Conservation (phyloP, 2,797 vertebrate genomes). For the Odontamblyopus rebecca region DNA sequence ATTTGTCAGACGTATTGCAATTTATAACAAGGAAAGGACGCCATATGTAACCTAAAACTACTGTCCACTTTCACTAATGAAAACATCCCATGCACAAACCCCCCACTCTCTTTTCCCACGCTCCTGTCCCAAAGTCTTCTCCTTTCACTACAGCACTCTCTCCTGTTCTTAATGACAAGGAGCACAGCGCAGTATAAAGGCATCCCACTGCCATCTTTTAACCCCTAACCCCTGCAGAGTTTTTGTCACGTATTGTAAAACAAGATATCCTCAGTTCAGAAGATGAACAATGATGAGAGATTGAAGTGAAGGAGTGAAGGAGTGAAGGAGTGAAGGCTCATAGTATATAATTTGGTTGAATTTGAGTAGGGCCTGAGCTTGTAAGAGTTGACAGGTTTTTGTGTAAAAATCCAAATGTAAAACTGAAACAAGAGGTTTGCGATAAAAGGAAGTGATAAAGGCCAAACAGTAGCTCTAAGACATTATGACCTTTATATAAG, state of each 20-base stretch:
- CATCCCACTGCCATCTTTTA: slow-evolving; percentile 7
- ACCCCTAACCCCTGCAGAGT: not conserved
- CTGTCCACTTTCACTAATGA: not conserved
- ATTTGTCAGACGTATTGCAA: not conserved
- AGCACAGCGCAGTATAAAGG: not conserved
- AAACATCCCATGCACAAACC: not conserved
- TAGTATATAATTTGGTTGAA: not conserved
- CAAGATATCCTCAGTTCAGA: not conserved
- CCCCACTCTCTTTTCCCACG: not conserved
- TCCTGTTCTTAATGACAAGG: slow-evolving; percentile 1
- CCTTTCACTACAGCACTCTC: not conserved
- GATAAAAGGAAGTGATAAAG: too few species aligned
- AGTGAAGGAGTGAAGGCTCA: not conserved
- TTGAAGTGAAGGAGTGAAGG: not conserved
- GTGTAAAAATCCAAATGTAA: too few species aligned
- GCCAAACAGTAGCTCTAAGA: too few species aligned
- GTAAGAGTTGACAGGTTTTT: too few species aligned
- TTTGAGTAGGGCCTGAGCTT: too few species aligned
- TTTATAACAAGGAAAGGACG: slow-evolving; percentile 16
- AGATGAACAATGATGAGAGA: slow-evolving; percentile 1
- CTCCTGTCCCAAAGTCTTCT: not conserved
- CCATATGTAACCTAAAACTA: not conserved
- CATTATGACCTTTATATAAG: too few species aligned
- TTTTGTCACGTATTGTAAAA: slow-evolving; percentile 8
- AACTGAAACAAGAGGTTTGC: too few species aligned